A percentile compares a stretch with the other conserved stretches of the same genome.
These are phyloP conservation scores for Zaprionus ornatus DNA, from an alignment of 1,140 invertebrate genomes.

Conservation along the genomic window DNA sequence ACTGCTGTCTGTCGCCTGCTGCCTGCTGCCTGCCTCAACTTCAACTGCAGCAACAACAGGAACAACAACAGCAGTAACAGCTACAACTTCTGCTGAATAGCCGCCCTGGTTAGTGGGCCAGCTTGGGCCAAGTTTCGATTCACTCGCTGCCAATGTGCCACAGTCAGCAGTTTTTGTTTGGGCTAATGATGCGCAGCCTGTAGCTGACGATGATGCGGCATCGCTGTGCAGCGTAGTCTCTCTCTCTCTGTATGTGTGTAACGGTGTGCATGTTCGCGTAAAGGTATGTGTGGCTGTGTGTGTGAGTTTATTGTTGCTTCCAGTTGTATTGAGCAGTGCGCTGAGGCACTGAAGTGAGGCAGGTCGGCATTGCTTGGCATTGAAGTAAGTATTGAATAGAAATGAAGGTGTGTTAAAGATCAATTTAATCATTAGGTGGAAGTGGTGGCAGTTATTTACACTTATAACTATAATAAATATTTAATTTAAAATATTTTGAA, in stretches of 20 bases:
- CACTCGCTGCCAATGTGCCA: slow-evolving; percentile 53
- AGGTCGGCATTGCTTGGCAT: not conserved
- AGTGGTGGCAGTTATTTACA: too few species aligned
- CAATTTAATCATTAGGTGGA: not conserved
- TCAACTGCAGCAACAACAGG: slow-evolving; percentile 31
- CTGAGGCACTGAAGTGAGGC: not conserved
- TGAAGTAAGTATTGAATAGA: not conserved
- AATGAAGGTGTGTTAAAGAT: not conserved
- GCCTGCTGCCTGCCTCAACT: slow-evolving; percentile 43
- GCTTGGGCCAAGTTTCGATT: slow-evolving; percentile 24
- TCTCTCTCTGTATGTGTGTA: slow-evolving; percentile 12
- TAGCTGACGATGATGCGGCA: slow-evolving; percentile 50
- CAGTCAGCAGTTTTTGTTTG: slow-evolving; percentile 74
- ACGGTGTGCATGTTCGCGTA: not conserved
- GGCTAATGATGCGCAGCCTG: slow-evolving; percentile 71
- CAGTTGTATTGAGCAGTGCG: slow-evolving; percentile 10
- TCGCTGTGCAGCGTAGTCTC: slow-evolving; percentile 24
- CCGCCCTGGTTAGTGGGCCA: slow-evolving; percentile 42
- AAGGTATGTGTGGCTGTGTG: not conserved
- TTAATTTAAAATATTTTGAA: too few species aligned
- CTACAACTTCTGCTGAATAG: slow-evolving; percentile 22
- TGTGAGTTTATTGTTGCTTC: not conserved
- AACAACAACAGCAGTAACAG: slow-evolving; percentile 13
- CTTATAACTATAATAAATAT: too few species aligned
- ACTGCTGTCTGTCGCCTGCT: not conserved